Evolutionary conservation across 1,140 invertebrate species (phyloP), one percentile per base, ranked within the genome.

Genomic region (Eupristina koningsbergeri): DNA sequence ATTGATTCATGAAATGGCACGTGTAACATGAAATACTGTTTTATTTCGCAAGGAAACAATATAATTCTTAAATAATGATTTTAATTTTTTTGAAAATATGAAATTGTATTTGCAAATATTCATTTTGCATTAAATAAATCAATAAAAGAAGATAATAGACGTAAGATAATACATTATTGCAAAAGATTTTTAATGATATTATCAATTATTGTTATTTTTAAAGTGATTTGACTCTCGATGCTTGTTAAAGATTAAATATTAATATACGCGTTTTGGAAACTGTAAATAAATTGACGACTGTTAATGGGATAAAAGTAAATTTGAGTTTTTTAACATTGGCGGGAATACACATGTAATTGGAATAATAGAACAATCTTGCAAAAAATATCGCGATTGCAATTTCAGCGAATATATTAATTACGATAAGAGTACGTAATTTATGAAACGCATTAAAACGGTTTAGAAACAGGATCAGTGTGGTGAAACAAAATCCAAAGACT

Each of bases 381-480:
- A 50, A 31, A 50, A 39, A 29, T 36, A 36, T n/a, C 13, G n/a
- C 19, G 13, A 58, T 61, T 36, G 26, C 31, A 36, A 29, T 36
- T 19, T 76, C 34, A 8, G 6, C 39, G 34, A 31, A 76, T 76
- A 53, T 58, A 76, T 76, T 50, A 39, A n/a, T 58, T 76, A 36
- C 39, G 1, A 45, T 45, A 45, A 64, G 34, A 1, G 29, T 45
- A 64, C 26, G 76, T 29, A n/a, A n/a, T n/a, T n/a, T 64, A 29
- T 31, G 47, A 41, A 34, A 64, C 17, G 9, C 5, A 19, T 34
- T 76, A 39, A 61, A 39, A 61, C 26, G 39, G 74, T 76, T 29
- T 61, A n/a, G 74, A 61, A 76, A 76, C 34, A 76, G 41, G 29
- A 75, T 50, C 47, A 34, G 73, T 75, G 73, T 75, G 50, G 50